Evolutionary conservation across 2,888 invertebrate genomes (phyloP), one percentile per base, ranked within the genome.

Genomic region (Nomada fabriciana): DNA sequence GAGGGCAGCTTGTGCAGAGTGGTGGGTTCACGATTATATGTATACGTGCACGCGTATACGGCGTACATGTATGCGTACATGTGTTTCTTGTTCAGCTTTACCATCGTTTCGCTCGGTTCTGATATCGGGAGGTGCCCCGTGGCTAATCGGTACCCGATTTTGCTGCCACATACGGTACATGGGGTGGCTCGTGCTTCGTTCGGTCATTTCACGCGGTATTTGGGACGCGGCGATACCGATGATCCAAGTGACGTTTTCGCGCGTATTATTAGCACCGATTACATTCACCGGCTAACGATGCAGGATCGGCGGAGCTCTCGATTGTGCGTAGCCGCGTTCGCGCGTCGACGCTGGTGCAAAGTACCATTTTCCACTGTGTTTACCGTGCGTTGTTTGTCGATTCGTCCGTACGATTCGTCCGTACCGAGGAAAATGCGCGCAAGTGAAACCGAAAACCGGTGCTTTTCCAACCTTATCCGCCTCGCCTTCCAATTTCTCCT

Each of bases 21-120:
- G 85, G 85, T 85, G 85, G 85, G 85, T 85, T 77, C 71, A 61
- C 29, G n/a, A 18, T 63, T 53, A 10, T 13, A n/a, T n/a, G 25
- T 53, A 53, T 55, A n/a, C 23, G 4, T 23, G 25, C 25, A 25
- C 29, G 5, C 29, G 29, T 29, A 5, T 3, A 4, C 25, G 25
- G 25, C 25, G 29, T 5, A 29, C 29, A 0, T 7, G 5, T 29
- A 29, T 7, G 36, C 7, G 13, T 29, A 25, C 15, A 15, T 13
- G 25, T 7, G 15, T 29, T 29, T 29, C 18, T 47, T 23, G 0
- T 36, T 23, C 15, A 13, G 13, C 18, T 60, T 29, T 47, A 2
- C 25, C 55, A 52, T 84, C 85, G 80, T 85, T 85, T 77, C 86
- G 79, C 81, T 81, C 73, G 73, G 42, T 55, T 3, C 60, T 53